Evolutionary conservation across 2,113 vertebrate genomes (phyloP).

Genomic region (Corythoichthys intestinalis): DNA sequence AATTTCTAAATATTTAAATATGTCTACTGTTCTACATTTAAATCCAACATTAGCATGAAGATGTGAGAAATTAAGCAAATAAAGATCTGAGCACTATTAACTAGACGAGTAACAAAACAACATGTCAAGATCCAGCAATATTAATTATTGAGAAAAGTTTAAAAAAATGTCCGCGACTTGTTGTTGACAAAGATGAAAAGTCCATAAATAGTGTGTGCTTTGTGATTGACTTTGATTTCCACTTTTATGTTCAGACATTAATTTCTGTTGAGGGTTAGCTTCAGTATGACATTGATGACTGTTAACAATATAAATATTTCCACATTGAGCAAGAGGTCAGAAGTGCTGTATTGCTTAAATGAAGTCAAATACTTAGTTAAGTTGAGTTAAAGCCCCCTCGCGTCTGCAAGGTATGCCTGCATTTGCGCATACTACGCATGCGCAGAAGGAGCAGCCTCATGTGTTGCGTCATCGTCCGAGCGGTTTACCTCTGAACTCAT

Average conservation of each 20-base stretch:
- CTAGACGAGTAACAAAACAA: constrained; percentile 54
- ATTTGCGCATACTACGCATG: too few species aligned
- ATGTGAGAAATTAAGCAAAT: background rate
- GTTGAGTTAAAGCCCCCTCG: too few species aligned
- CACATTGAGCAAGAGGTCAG: constrained; percentile 4
- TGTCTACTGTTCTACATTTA: background rate
- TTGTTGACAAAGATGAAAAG: constrained; percentile 74
- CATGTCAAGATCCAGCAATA: constrained; percentile 28
- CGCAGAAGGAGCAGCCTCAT: too few species aligned
- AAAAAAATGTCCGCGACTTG: constrained; percentile 76
- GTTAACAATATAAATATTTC: constrained; percentile 27
- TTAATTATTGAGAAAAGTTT: constrained; percentile 9
- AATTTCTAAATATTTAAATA: constrained; percentile 14
- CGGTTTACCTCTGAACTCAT: too few species aligned
- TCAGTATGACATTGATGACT: constrained; percentile 68
- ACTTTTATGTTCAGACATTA: constrained; percentile 66
- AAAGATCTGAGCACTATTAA: constrained; percentile 24
- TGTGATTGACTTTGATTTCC: constrained; percentile 80
- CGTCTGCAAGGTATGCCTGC: too few species aligned
- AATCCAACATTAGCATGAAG: background rate
- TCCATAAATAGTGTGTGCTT: constrained; percentile 69
- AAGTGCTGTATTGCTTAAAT: constrained; percentile 24
- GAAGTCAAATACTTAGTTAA: background rate
- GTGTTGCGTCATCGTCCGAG: too few species aligned
- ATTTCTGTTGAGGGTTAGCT: constrained; percentile 49